A percentile compares a stretch with the other conserved stretches of the same genome.
Conservation (phyloP, 2,888 invertebrate genomes). For the Osmoderma eremita region DNA sequence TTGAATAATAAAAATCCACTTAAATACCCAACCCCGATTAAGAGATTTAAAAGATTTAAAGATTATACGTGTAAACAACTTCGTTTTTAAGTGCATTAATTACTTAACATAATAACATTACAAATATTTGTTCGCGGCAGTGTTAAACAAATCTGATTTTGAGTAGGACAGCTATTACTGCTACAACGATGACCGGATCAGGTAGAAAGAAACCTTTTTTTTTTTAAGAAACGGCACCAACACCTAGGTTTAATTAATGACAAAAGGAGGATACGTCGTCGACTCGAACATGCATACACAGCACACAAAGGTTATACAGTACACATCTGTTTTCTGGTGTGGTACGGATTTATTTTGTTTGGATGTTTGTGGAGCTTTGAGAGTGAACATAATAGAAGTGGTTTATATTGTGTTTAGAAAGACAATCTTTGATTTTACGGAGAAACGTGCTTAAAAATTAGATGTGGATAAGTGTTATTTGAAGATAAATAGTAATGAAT, state of each 20-base stretch:
- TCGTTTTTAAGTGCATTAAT: background rate
- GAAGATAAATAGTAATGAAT: too few relatives aligned
- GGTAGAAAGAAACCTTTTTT: conserved; percentile 28
- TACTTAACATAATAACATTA: conserved; percentile 10
- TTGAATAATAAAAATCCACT: too few relatives aligned
- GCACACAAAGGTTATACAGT: too few relatives aligned
- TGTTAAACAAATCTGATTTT: conserved; percentile 5
- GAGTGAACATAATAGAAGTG: too few relatives aligned
- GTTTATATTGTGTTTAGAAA: too few relatives aligned
- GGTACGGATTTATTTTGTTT: background rate
- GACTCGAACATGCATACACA: background rate
- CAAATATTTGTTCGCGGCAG: conserved; percentile 11
- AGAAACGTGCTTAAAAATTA: too few relatives aligned
- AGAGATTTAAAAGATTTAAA: background rate
- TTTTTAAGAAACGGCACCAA: conserved; percentile 3
- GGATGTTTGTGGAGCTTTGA: too few relatives aligned
- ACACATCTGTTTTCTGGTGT: conserved; percentile 3
- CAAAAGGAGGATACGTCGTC: background rate
- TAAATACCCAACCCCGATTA: too few relatives aligned
- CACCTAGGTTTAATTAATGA: conserved; percentile 27
- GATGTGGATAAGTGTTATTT: too few relatives aligned
- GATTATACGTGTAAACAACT: conserved; percentile 21
- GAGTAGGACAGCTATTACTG: conserved; percentile 1
- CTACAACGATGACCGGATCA: background rate
- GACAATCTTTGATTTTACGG: too few relatives aligned